Evolutionary conservation across 2,797 vertebrate species (phyloP).

Genomic region (Mormyrops boulengeri): DNA sequence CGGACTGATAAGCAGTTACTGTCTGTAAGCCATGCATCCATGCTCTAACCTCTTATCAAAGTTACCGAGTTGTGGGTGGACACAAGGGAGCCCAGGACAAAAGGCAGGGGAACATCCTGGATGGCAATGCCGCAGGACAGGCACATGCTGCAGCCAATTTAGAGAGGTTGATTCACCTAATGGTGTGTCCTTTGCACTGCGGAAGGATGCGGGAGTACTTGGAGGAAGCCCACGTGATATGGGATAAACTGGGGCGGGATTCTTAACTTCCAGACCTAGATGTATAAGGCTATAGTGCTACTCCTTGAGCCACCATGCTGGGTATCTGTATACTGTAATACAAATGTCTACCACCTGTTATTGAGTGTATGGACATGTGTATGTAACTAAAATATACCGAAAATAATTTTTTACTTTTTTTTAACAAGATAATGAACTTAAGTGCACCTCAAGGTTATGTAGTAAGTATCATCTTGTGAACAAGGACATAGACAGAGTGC

Average conservation of each 20-base stretch:
- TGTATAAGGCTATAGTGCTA: not conserved
- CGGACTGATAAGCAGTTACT: not conserved
- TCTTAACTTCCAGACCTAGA: not conserved
- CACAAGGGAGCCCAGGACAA: not conserved
- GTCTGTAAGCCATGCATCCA: not conserved
- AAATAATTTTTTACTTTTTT: not conserved
- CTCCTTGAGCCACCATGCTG: not conserved
- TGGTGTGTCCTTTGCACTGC: not conserved
- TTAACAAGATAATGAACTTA: not conserved
- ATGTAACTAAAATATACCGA: not conserved
- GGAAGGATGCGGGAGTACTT: not conserved
- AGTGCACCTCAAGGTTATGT: not conserved
- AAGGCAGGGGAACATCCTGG: not conserved
- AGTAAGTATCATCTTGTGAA: not conserved
- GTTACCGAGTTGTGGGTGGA: not conserved
- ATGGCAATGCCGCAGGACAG: not conserved
- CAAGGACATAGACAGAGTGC: not conserved
- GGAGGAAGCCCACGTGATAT: not conserved
- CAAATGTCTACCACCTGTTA: not conserved
- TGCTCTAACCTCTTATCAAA: not conserved
- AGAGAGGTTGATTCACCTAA: not conserved
- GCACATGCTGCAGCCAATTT: not conserved
- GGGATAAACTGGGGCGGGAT: not conserved
- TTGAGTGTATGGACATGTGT: not conserved
- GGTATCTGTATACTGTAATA: not conserved